Percentiles rank a stretch among this genome's conserved stretches.
phyloP scores from a whole-genome alignment of 2,113 vertebrate genomes.

The Fregata magnificens region DNA sequence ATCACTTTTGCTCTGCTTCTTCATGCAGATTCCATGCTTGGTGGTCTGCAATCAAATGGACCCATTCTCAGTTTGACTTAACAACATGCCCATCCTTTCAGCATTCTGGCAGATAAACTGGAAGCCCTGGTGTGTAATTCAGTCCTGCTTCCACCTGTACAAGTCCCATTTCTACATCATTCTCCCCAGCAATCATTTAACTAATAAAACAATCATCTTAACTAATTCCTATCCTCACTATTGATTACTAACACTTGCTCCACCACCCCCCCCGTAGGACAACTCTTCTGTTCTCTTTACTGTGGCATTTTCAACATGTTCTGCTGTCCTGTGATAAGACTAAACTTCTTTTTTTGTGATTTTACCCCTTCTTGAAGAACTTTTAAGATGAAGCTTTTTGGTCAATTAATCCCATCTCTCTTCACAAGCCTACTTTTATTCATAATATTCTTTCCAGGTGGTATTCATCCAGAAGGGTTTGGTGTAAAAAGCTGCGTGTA shows the following conservation, averaged over 20 bases:
- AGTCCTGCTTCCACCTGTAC: not conserved
- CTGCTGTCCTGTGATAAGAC: not conserved
- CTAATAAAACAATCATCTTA: too few species aligned
- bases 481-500: not conserved
- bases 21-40: not conserved
- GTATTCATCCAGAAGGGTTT: not conserved
- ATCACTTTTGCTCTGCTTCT: not conserved
- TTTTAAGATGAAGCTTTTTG: not conserved
- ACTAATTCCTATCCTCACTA: not conserved
- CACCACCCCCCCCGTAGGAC: not conserved
- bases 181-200: not conserved
- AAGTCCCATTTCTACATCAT: not conserved
- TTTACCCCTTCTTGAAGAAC: not conserved
- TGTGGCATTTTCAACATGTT: not conserved
- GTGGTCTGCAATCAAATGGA: not conserved
- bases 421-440: not conserved
- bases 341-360: not conserved
- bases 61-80: not conserved
- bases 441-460: not conserved
- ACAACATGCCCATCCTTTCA: not conserved
- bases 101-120: not conserved
- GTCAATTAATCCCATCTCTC: not conserved
- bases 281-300: not conserved
- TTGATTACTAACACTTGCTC: not conserved
- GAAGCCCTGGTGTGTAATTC: not conserved